Conservation (phyloP, 2,888 invertebrate species). For the Noctua comes region DNA sequence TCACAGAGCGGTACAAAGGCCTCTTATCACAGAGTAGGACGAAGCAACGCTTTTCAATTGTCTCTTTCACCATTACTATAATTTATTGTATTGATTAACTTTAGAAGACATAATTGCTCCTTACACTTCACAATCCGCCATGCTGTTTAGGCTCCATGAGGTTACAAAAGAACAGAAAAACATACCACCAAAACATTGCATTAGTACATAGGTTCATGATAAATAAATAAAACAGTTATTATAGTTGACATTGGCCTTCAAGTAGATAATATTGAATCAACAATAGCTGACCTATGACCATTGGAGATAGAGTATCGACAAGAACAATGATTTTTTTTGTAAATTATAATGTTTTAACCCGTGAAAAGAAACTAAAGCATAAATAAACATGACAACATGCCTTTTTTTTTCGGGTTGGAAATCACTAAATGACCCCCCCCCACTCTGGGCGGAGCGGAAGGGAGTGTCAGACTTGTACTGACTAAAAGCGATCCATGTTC, state of each 20-base stretch:
- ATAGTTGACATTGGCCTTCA: background rate
- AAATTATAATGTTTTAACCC: too few relatives aligned
- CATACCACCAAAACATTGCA: background rate
- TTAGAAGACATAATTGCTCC: background rate
- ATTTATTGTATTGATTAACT: background rate
- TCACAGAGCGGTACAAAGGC: background rate
- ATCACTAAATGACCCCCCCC: too few relatives aligned
- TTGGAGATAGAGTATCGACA: conserved; percentile 25
- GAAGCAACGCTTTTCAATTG: background rate
- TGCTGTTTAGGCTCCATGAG: background rate
- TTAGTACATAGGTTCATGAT: background rate
- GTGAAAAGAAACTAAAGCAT: background rate
- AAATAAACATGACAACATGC: too few relatives aligned
- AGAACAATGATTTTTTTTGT: background rate
- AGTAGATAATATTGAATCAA: background rate
- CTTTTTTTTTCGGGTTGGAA: too few relatives aligned
- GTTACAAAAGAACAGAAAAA: background rate
- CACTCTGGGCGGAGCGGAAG: too few relatives aligned
- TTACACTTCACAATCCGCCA: too few relatives aligned
- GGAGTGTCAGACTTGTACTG: too few relatives aligned
- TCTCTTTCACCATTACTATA: background rate
- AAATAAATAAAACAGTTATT: background rate
- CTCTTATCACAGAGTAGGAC: background rate
- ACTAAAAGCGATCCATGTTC: too few relatives aligned
- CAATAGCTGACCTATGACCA: conserved; percentile 4